Conservation (phyloP, 2,888 invertebrate genomes). For the Arge pagana region DNA sequence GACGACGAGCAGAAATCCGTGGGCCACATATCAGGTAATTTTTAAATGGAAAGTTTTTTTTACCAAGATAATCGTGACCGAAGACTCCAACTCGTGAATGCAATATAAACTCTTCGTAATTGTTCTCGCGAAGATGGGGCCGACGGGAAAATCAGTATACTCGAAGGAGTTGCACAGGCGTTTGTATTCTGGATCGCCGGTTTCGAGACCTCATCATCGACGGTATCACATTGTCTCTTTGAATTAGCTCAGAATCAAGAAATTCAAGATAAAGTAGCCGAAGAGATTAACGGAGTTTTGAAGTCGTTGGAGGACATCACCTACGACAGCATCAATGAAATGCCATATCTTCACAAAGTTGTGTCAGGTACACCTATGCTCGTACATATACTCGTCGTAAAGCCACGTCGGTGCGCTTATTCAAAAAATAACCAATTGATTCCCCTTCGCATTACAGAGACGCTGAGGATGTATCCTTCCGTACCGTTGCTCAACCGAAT, state of each 20-base stretch:
- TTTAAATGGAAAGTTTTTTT: neutral
- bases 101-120: neutral
- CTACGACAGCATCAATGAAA: constrained; percentile 57
- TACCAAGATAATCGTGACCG: too few relatives aligned
- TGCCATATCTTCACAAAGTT: constrained; percentile 59
- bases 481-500: constrained; percentile 48
- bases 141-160: constrained; percentile 45
- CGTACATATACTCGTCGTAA: neutral
- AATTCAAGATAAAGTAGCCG: constrained; percentile 55
- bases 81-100: too few relatives aligned
- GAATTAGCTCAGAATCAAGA: constrained; percentile 56
- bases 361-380: constrained; percentile 54
- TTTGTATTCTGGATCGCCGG: constrained; percentile 60
- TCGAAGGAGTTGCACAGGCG: constrained; percentile 59
- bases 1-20: constrained; percentile 32
- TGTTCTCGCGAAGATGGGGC: constrained; percentile 3
- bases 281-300: constrained; percentile 54
- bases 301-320: constrained; percentile 49
- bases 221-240: constrained; percentile 58
- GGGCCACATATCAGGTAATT: constrained; percentile 2
- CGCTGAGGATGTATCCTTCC: constrained; percentile 54
- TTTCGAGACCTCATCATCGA: constrained; percentile 61
- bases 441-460: constrained; percentile 37
- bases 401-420: too few relatives aligned
- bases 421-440: neutral